A percentile compares a stretch with the other conserved stretches of the same genome.
These are phyloP conservation scores for Tiphia femorata DNA, from an alignment of 2,888 invertebrate genomes.

Conservation along the genomic window DNA sequence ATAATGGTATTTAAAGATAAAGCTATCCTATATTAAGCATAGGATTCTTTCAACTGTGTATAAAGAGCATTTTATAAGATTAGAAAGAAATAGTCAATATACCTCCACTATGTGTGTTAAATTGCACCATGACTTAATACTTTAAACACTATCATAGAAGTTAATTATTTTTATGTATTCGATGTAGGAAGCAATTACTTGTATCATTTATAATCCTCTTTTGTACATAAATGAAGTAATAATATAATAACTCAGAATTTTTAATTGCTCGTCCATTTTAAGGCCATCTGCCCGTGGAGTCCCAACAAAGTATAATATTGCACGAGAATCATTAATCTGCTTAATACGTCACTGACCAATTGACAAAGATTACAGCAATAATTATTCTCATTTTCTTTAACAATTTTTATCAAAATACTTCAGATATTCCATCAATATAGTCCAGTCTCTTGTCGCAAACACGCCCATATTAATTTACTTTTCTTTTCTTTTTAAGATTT, in stretches of 20 bases:
- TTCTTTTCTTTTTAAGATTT: too few relatives aligned
- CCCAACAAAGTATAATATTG: too few relatives aligned
- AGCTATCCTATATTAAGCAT: slow-evolving; percentile 41
- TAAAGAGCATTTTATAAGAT: slow-evolving; percentile 52
- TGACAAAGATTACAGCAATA: too few relatives aligned
- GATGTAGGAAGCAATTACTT: background rate
- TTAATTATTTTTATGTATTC: background rate
- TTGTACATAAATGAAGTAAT: background rate
- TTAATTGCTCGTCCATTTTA: too few relatives aligned
- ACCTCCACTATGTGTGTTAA: slow-evolving; percentile 58
- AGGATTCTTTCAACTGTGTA: slow-evolving; percentile 54
- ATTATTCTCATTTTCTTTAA: too few relatives aligned
- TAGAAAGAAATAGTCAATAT: slow-evolving; percentile 64
- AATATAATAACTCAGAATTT: background rate
- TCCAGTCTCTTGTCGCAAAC: too few relatives aligned
- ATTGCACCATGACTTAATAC: slow-evolving; percentile 54
- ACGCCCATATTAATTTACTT: too few relatives aligned
- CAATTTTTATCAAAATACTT: too few relatives aligned
- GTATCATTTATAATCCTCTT: background rate
- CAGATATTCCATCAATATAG: too few relatives aligned
- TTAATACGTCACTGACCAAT: too few relatives aligned
- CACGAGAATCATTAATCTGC: too few relatives aligned
- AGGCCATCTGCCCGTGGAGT: too few relatives aligned
- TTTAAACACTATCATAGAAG: slow-evolving; percentile 28
- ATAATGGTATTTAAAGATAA: slow-evolving; percentile 54